Evolutionary conservation across 2,113 vertebrate genomes (phyloP), one percentile per base, ranked within the genome.

Genomic region (Varanus komodoensis): DNA sequence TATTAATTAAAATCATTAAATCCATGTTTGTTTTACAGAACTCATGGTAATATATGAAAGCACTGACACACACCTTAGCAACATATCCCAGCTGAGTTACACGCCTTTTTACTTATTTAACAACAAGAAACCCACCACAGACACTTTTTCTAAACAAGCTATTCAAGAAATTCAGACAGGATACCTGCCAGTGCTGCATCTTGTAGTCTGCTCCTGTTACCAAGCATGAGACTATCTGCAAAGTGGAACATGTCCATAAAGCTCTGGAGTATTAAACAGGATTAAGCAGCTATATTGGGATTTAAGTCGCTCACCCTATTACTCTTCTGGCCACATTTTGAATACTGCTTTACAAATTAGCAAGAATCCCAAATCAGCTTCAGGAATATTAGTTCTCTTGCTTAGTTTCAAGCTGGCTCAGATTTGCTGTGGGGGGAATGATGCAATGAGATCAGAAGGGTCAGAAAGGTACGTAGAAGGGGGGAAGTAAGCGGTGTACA

Each of bases 201-300:
- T 83, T 91, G 91, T 75, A 80, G 87, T 38, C 87, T 88, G 90
- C 89, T 86, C 89, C 87, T 90, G 89, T 92, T 89, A 75, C 90
- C 85, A 44, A 1, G 52, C 11, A 48, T 81, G 88, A 23, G 87
- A 91, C 93, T 93, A 91, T 27, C 9, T 75, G 92, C 77, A 84
- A 96, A 96, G 92, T 89, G 91, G 96, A 93, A 64, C 93, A 91
- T 95, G 93, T 90, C 94, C 95, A 92, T 90, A 57, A 84, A 95
- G 96, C 95, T 96, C 96, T 92, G 4, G 54, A 94, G 97, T 96
- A 97, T 97, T 97, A 97, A 95, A 94, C 0, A 7, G 95, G 97
- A 97, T 97, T 98, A 98, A 44, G 93, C 52, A 50, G 97, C 97
- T 98, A 97, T 97, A 96, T 95, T 96, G 64, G 97, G 97, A 97